These are phyloP conservation scores for Rugalucina vietnamica DNA, from an alignment of 2,888 invertebrate genomes.

Conservation along the genomic window DNA sequence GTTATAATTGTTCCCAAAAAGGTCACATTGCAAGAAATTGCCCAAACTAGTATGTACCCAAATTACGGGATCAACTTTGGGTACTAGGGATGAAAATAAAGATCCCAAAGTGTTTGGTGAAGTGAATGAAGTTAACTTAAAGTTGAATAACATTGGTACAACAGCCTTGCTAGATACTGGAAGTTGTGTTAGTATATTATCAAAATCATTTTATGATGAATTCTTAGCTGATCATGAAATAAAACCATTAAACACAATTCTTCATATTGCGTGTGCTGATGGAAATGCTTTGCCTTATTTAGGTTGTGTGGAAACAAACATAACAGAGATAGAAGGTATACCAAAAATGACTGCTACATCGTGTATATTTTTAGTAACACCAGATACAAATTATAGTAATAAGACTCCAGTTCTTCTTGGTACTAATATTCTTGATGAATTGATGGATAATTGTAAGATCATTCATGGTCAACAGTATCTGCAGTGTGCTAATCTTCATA, in stretches of 20 bases:
- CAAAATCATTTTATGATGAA: slow-evolving; percentile 32
- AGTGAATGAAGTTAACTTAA: slow-evolving; percentile 21
- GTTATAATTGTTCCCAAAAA: slow-evolving; percentile 9
- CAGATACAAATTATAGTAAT: slow-evolving; percentile 40
- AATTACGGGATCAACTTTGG: slow-evolving; percentile 1
- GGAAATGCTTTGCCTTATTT: slow-evolving; percentile 46
- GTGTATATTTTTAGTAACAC: slow-evolving; percentile 32
- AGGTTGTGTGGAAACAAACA: slow-evolving; percentile 39
- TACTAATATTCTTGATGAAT: slow-evolving; percentile 43
- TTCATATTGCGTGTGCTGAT: slow-evolving; percentile 58
- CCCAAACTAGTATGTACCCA: slow-evolving; percentile 36
- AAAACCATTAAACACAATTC: slow-evolving; percentile 29
- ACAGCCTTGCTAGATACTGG: slow-evolving; percentile 38
- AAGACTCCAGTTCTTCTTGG: slow-evolving; percentile 48
- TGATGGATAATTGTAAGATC: slow-evolving; percentile 21
- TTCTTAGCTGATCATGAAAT: slow-evolving; percentile 20
- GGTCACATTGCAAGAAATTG: slow-evolving; percentile 29
- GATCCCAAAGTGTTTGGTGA: slow-evolving; percentile 36
- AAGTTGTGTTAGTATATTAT: slow-evolving; percentile 36
- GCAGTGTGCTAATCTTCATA: slow-evolving; percentile 33
- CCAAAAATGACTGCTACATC: neutral
- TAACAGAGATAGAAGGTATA: slow-evolving; percentile 15
- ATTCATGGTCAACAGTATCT: slow-evolving; percentile 46
- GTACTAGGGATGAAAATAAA: slow-evolving; percentile 1
- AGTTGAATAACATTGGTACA: neutral